phyloP scores from a whole-genome alignment of 2,113 vertebrate species.

The Ciconia maguari region DNA sequence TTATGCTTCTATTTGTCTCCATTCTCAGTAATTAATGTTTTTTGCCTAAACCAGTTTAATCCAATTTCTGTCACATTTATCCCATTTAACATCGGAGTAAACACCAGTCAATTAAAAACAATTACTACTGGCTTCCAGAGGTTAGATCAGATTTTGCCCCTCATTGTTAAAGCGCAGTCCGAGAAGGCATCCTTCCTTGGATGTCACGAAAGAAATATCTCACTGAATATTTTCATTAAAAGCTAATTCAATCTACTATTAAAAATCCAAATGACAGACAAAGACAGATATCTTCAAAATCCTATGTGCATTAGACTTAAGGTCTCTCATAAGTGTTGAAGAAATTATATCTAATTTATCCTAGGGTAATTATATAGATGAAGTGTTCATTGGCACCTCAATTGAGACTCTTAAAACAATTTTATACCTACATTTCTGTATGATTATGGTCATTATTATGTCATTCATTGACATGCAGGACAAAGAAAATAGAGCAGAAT shows the following conservation, averaged over 20 bases:
- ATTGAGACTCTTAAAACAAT: background rate
- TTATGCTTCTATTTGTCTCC: background rate
- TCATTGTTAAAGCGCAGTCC: background rate
- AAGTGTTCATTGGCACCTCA: background rate
- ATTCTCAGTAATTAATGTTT: slow-evolving; percentile 40
- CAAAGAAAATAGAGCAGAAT: background rate
- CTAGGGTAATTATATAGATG: background rate
- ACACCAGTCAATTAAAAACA: background rate
- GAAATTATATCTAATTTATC: background rate
- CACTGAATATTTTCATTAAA: background rate
- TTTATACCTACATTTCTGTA: background rate
- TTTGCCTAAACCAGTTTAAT: slow-evolving; percentile 33
- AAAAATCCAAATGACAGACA: background rate
- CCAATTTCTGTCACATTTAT: background rate
- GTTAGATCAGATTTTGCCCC: background rate
- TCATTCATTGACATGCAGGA: background rate
- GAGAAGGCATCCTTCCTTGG: background rate
- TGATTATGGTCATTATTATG: background rate
- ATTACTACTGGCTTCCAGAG: background rate
- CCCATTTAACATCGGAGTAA: background rate
- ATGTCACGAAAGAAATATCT: background rate
- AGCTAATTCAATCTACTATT: background rate
- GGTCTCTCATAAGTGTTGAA: background rate
- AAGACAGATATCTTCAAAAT: background rate
- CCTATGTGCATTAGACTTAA: background rate